These are phyloP conservation scores for Sebastes reedi DNA, from an alignment of 2,797 vertebrate species.

Conservation along the genomic window DNA sequence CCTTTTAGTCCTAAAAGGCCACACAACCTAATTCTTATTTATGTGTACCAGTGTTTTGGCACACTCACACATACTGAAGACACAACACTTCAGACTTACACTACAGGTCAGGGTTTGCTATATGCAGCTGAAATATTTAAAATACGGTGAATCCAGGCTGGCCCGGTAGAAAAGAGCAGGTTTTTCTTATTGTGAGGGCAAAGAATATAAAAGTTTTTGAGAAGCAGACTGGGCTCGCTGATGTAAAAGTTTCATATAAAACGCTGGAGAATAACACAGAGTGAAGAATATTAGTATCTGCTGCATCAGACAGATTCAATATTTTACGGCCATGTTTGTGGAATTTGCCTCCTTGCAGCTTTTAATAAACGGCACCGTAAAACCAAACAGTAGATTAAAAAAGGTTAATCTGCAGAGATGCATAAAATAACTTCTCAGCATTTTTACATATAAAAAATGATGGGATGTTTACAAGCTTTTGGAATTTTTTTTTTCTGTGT, in stretches of 20 bases:
- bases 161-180: background rate
- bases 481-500: background rate
- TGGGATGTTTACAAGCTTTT: background rate
- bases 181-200: background rate
- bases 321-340: background rate
- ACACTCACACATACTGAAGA: conserved; percentile 8
- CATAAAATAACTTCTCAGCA: background rate
- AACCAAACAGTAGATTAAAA: background rate
- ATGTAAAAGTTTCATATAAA: background rate
- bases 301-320: background rate
- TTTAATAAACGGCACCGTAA: background rate
- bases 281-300: background rate
- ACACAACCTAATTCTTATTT: conserved; percentile 40
- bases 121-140: conserved; percentile 19
- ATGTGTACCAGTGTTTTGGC: conserved; percentile 19
- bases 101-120: conserved; percentile 13
- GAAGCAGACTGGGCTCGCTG: background rate
- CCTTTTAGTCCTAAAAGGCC: conserved; percentile 54
- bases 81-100: background rate
- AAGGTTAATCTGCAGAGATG: background rate
- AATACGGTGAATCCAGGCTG: background rate
- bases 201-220: background rate
- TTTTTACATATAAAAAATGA: background rate
- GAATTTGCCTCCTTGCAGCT: background rate
- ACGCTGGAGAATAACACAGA: background rate